A percentile compares a stretch with the other conserved stretches of the same genome.
These are phyloP conservation scores for Diorhabda carinulata DNA, from an alignment of 1,140 invertebrate species.

Conservation along the genomic window DNA sequence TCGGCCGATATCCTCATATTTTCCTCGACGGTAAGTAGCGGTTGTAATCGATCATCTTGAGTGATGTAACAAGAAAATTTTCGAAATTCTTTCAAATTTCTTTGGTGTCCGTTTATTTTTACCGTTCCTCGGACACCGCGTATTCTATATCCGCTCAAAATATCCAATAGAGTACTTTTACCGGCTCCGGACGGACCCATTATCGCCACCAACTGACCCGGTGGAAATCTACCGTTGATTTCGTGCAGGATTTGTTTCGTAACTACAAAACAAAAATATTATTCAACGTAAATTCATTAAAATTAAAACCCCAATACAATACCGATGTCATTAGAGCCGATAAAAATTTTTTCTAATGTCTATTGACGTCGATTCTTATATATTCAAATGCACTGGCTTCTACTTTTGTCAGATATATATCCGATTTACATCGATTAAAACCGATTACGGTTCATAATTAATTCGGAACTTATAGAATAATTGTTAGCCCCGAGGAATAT, in stretches of 20 bases:
- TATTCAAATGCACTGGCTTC: not conserved
- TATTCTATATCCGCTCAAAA: constrained; percentile 67
- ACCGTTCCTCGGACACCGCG: constrained; percentile 55
- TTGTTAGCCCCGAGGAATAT: too few species aligned
- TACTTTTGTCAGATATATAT: not conserved
- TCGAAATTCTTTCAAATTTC: constrained; percentile 73
- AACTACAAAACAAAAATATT: constrained; percentile 50
- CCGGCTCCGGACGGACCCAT: constrained; percentile 87
- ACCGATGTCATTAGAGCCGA: not conserved
- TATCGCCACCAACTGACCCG: constrained; percentile 77
- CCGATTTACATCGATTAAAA: not conserved
- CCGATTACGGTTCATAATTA: too few species aligned
- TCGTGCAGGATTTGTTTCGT: constrained; percentile 75
- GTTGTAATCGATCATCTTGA: constrained; percentile 82
- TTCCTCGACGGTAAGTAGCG: constrained; percentile 79
- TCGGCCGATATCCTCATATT: constrained; percentile 83
- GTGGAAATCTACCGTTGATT: constrained; percentile 69
- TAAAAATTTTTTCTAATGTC: not conserved
- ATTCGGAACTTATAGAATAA: too few species aligned
- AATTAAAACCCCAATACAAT: not conserved
- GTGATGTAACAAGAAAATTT: constrained; percentile 87
- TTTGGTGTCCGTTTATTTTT: constrained; percentile 63
- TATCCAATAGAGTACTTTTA: constrained; percentile 76
- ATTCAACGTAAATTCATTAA: not conserved
- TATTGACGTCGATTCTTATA: not conserved